Evolutionary conservation across 2,888 invertebrate species (phyloP), one percentile per base, ranked within the genome.

Genomic region (Gymnosoma rotundatum): DNA sequence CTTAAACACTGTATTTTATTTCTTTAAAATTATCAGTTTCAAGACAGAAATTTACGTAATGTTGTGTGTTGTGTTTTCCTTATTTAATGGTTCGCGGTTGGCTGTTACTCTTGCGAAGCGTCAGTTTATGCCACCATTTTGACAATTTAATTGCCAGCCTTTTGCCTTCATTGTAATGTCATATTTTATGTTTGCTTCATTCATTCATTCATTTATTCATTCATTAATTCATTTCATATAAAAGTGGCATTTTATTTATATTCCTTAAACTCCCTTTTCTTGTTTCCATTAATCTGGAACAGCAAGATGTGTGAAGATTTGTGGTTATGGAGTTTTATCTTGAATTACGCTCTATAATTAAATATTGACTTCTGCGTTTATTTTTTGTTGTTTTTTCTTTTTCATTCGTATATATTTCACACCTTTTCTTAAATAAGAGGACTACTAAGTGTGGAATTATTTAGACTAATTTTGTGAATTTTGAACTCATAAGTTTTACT

Each of bases 91-190:
- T 45, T 16, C 21, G 25, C 16, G 45, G 32, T 48, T 61, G 64
- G 50, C 60, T 67, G 63, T 32, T 63, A 21, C 36, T 52, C 32
- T 16, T 54, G 45, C 9, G 38, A 36, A 80, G 78, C 75, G 83
- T 82, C 78, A 83, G 81, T 86, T 86, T 79, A 86, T 86, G 83
- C 83, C 83, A 78, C 79, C 86, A 79, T 82, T 86, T 86, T 83
- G 86, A 86, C 86, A 86, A 76, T 83, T 83, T 86, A 86, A 86
- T 83, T 86, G 83, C 67, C 61, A 73, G 64, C 75, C 79, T 50
- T 72, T 83, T 72, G 73, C 73, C 73, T 70, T 78, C 54, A 78
- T 78, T 78, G 83, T 81, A 84, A 84, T 81, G 81, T 74, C 78
- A 81, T 84, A 74, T 84, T 70, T 84, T 74, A 81, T 78, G 12